phyloP scores from a whole-genome alignment of 2,888 invertebrate species.

The Melieria omissa region DNA sequence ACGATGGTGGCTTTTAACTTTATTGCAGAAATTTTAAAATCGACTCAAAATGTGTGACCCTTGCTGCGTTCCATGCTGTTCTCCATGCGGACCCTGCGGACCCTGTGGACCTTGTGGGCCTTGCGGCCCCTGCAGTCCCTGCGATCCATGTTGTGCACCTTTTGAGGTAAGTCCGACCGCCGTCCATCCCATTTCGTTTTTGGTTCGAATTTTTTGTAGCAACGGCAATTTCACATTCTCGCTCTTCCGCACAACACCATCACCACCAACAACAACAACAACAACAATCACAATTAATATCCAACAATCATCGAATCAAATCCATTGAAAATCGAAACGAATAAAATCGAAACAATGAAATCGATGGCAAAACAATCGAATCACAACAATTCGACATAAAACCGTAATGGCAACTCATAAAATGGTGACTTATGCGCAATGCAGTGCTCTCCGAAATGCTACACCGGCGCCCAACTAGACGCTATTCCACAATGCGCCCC shows the following conservation, averaged over 20 bases:
- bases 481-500: constrained; percentile 61
- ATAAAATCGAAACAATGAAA: background rate
- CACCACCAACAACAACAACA: constrained; percentile 3
- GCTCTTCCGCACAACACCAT: constrained; percentile 15
- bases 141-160: constrained; percentile 63
- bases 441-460: constrained; percentile 60
- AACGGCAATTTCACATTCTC: constrained; percentile 31
- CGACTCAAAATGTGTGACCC: constrained; percentile 55
- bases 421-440: background rate
- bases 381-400: background rate
- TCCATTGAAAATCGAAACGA: background rate
- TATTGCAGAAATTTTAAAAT: constrained; percentile 43
- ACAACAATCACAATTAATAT: background rate
- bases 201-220: constrained; percentile 17
- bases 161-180: constrained; percentile 57
- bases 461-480: constrained; percentile 58
- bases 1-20: background rate
- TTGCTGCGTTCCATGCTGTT: constrained; percentile 50
- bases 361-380: background rate
- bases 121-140: constrained; percentile 54
- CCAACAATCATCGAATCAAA: background rate
- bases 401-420: background rate
- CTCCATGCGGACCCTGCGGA: constrained; percentile 47
- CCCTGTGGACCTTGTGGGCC: constrained; percentile 51
- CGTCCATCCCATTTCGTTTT: background rate